A percentile compares a stretch with the other conserved stretches of the same genome.
Evolutionary conservation across 2,888 invertebrate genomes (phyloP).

Genomic region (Biston stratarius): DNA sequence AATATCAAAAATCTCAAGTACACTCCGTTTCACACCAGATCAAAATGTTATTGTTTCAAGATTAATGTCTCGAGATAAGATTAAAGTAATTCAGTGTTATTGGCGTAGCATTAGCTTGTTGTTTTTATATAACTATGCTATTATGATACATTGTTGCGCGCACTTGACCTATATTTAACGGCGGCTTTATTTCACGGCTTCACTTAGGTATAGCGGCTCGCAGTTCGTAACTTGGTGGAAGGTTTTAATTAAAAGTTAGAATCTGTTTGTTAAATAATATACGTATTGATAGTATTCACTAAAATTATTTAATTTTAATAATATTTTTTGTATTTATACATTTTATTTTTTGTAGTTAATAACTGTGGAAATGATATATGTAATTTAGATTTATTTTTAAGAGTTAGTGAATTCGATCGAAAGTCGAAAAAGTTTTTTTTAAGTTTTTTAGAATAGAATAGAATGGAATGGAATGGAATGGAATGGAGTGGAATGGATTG

Average conservation of each 20-base stretch:
- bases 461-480: too few species aligned
- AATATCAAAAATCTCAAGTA: slow-evolving; percentile 33
- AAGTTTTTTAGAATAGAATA: too few species aligned
- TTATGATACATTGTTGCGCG: slow-evolving; percentile 31
- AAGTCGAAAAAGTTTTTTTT: too few species aligned
- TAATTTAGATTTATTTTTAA: too few species aligned
- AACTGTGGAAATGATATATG: background rate
- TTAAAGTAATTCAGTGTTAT: slow-evolving; percentile 32
- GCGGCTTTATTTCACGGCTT: slow-evolving; percentile 3
- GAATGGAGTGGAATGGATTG: too few species aligned
- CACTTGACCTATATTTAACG: slow-evolving; percentile 29
- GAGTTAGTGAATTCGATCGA: too few species aligned
- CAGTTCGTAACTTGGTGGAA: background rate
- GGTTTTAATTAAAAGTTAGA: background rate
- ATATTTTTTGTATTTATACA: background rate
- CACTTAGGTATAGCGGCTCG: background rate
- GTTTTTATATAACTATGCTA: slow-evolving; percentile 32
- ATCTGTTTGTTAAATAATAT: background rate
- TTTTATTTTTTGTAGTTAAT: background rate
- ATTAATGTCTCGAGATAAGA: slow-evolving; percentile 40
- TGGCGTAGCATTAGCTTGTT: slow-evolving; percentile 22
- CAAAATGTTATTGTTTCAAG: slow-evolving; percentile 39
- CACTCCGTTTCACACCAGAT: slow-evolving; percentile 27
- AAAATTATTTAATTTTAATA: too few species aligned
- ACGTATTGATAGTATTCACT: too few species aligned